phyloP scores from a whole-genome alignment of 1,140 invertebrate species.

The Bombyx mandarina region DNA sequence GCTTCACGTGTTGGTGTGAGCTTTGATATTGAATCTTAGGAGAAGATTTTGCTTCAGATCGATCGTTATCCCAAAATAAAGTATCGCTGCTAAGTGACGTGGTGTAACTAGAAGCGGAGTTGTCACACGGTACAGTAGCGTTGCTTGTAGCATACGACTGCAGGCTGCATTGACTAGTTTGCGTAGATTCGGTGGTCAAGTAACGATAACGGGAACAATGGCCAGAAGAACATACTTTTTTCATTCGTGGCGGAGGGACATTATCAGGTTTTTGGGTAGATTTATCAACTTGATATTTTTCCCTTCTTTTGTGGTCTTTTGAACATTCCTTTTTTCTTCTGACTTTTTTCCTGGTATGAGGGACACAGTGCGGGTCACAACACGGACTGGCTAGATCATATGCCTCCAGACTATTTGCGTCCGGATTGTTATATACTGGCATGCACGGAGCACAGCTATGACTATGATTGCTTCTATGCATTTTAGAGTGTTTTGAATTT shows the following conservation, averaged over 20 bases:
- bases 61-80: constrained; percentile 81
- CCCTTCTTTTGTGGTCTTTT: constrained; percentile 73
- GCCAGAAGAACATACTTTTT: constrained; percentile 51
- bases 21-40: constrained; percentile 68
- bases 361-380: constrained; percentile 87
- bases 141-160: constrained; percentile 84
- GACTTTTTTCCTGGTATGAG: constrained; percentile 76
- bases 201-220: constrained; percentile 59
- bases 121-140: constrained; percentile 72
- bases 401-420: constrained; percentile 83
- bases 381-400: constrained; percentile 88
- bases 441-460: constrained; percentile 84
- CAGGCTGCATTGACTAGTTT: constrained; percentile 83
- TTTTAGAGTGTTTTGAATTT: constrained; percentile 43
- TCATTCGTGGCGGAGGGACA: constrained; percentile 43
- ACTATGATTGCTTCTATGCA: constrained; percentile 65
- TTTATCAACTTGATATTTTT: constrained; percentile 60
- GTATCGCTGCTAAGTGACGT: constrained; percentile 88
- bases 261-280: constrained; percentile 56
- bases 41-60: constrained; percentile 50
- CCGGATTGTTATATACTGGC: constrained; percentile 74
- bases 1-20: constrained; percentile 75
- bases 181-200: constrained; percentile 72
- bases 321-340: constrained; percentile 75
- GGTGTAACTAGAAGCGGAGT: constrained; percentile 82